Base-by-base conservation (phyloP, 2,888 invertebrate genomes). In the Microdon myrmicae region DNA sequence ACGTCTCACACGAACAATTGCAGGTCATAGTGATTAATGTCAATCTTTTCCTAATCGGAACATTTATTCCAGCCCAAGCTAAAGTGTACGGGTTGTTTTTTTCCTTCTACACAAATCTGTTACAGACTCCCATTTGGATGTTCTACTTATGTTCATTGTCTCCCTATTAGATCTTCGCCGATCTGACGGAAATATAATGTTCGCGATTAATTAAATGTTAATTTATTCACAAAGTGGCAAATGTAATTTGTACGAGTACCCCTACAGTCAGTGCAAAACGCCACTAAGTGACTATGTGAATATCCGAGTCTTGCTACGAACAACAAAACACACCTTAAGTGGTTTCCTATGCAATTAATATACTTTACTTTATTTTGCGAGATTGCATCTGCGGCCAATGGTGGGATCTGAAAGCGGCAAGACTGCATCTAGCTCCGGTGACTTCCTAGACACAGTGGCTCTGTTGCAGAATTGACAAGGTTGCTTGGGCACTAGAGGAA, bases 101-200 rank as follows among this genome's bases (percentile, higher is more conserved):
- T n/a, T n/a, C n/a, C n/a, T n/a, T n/a, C n/a, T n/a, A n/a, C n/a
- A n/a, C n/a, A n/a, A n/a, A n/a, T n/a, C n/a, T n/a, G n/a, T n/a
- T n/a, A n/a, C n/a, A n/a, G n/a, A n/a, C n/a, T n/a, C n/a, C n/a
- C n/a, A n/a, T n/a, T 28, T 19, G 41, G 28, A 13, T 41, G 31
- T 43, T 43, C 43, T 31, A 31, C 22, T 43, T 43, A 28, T 31
- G 31, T 28, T 28, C 29, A 7, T 41, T 28, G 17, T 4, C 16
- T 43, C 16, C 23, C 9, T 13, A 4, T n/a, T 20, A 53, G 51
- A 58, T 58, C 37, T 51, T 37, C 56, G 53, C 29, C 31, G 38
- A 58, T 53, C 64, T 58, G 51, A 58, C 64, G 58, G 58, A 64
- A 64, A 58, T 64, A 51, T n/a, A n/a, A n/a, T n/a, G n/a, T n/a